Base-by-base conservation (phyloP, 2,113 vertebrate species). In the Nanorana parkeri region DNA sequence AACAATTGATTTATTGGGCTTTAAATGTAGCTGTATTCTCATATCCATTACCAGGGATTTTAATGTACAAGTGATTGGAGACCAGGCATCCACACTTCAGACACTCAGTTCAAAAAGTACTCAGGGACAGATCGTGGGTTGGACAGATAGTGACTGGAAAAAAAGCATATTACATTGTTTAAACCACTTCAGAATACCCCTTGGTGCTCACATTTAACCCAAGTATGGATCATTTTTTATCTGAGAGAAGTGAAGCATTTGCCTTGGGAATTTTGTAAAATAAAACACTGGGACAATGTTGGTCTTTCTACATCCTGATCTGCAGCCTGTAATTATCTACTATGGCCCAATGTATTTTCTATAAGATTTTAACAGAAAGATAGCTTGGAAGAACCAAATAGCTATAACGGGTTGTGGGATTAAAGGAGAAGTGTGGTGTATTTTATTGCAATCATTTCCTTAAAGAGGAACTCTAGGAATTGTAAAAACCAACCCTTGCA, bases 1-100 rank as follows among this genome's bases (percentile, higher is more conserved):
- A 68, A 69, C 67, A 80, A 80, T 80, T 80, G 78, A 80, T 80
- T 80, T 80, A 80, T 80, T 69, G 58, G 78, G 69, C 66, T 80
- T 77, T 61, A 80, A 80, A 69, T 28, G 29, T 61, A 61, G 78
- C 52, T 69, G 52, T 80, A 56, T 60, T 80, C 67, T 61, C 67
- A 69, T 69, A 60, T 69, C 78, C 66, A 69, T 80, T 80, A 80
- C 29, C 16, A 60, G 54, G 71, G 55, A 80, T 80, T 80, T 69
- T 61, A 69, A 80, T 51, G 66, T 69, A 21, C 29, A 47, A n/a
- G 17, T 55, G 78, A 58, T 58, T 24, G 54, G 54, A 69, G 77
- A 29, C 54, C 77, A 47, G 65, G 5, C 26, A 23, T 60, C 52
- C 54, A 61, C 29, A 68, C 52, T 68, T 79, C 47, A 79, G 52